Evolutionary conservation across 2,888 invertebrate species (phyloP), one percentile per base, ranked within the genome.

Genomic region (Elysia crispata): DNA sequence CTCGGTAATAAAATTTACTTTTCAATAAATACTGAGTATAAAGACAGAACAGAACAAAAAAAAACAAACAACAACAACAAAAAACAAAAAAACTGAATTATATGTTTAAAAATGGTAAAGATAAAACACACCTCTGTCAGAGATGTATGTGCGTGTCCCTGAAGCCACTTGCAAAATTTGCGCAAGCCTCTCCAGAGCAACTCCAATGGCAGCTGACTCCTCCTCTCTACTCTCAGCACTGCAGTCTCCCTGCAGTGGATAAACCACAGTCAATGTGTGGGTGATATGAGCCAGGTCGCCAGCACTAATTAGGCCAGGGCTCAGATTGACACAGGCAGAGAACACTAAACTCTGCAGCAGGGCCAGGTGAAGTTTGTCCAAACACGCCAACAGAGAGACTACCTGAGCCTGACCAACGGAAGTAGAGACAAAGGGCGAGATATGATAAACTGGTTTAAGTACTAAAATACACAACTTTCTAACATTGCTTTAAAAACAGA

Each of bases 141-240:
- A 96, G 90, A 95, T 95, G 67, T 97, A 94, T 91, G 96, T 96
- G 82, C 95, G 95, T 33, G 95, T 95, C 25, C 95, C 94, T 50
- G 96, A 93, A 0, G 96, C 95, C 20, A 97, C 95, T 91, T 97
- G 97, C 0, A 97, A 94, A 0, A 96, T 95, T 91, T 97, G 97
- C 0, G 96, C 96, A 85, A 96, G 94, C 87, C 97, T 94, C 90
- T 97, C 96, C 81, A 97, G 92, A 73, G 94, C 94, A 73, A 94
- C 93, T 92, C 95, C 94, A 0, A 89, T 86, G 86, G 94, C 93
- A 31, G 84, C 83, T 20, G 88, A 85, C 31, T 84, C 84, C 15
- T 49, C 75, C 0, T 67, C 74, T 20, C 74, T 62, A 28, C 60
- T 74, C 20, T 76, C 60, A 13, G 64, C 60, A 28, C 79, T 73